A percentile compares a stretch with the other conserved stretches of the same genome.
Evolutionary conservation across 2,888 invertebrate species (phyloP).

Genomic region (Conchocele bisecta): DNA sequence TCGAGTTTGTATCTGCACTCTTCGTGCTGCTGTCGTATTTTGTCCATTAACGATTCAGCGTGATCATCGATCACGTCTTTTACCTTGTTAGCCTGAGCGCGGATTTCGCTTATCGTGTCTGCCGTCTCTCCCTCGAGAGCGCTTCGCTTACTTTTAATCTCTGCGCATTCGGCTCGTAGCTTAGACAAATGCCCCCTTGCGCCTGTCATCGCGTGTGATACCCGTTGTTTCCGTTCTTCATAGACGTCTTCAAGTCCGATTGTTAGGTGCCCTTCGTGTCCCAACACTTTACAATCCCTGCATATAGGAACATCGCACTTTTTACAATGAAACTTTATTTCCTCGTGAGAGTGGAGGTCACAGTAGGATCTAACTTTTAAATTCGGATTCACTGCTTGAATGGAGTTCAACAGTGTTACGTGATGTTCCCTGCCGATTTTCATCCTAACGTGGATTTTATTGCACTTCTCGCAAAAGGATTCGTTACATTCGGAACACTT

Average conservation of each 20-base stretch:
- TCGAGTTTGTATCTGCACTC: constrained; percentile 45
- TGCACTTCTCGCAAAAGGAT: constrained; percentile 55
- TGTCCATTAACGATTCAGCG: constrained; percentile 30
- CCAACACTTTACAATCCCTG: constrained; percentile 53
- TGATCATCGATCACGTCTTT: constrained; percentile 53
- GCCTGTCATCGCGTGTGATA: constrained; percentile 42
- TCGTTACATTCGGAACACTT: constrained; percentile 60
- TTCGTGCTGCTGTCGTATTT: constrained; percentile 45
- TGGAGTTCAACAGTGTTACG: constrained; percentile 34
- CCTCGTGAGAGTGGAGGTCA: constrained; percentile 50
- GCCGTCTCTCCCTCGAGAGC: constrained; percentile 47
- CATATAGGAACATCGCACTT: constrained; percentile 53
- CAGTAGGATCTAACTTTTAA: constrained; percentile 44
- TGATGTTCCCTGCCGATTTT: constrained; percentile 52
- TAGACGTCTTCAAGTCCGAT: constrained; percentile 37
- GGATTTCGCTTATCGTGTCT: constrained; percentile 38
- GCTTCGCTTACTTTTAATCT: constrained; percentile 41
- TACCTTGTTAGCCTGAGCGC: constrained; percentile 42
- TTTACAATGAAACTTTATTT: constrained; percentile 52
- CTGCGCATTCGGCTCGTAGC: constrained; percentile 49
- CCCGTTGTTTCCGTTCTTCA: constrained; percentile 40
- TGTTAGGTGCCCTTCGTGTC: constrained; percentile 54
- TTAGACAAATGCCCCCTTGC: constrained; percentile 50
- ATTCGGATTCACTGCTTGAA: constrained; percentile 41
- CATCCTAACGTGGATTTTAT: constrained; percentile 52